These are phyloP conservation scores for Falcaria lacertinaria DNA, from an alignment of 2,888 invertebrate genomes.

Conservation along the genomic window DNA sequence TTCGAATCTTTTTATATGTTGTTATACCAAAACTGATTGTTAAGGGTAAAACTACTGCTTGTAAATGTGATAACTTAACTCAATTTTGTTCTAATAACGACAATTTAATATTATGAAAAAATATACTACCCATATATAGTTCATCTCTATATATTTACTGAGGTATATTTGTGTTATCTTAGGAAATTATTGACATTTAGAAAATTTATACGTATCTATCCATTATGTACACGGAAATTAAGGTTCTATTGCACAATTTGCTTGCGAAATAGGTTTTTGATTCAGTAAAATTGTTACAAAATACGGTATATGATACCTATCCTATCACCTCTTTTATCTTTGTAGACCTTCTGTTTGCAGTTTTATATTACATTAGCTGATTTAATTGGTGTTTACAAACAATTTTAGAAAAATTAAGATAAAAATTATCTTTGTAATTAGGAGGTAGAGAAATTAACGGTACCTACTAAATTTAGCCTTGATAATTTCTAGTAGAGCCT, in stretches of 20 bases:
- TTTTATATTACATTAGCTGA: background rate
- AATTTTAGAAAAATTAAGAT: conserved; percentile 1
- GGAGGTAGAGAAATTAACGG: conserved; percentile 42
- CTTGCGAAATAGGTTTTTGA: background rate
- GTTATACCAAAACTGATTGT: conserved; percentile 53
- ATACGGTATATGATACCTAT: background rate
- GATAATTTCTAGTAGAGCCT: conserved; percentile 48
- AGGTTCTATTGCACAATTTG: background rate
- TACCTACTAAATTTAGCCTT: conserved; percentile 69
- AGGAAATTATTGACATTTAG: background rate
- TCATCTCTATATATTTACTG: too few relatives aligned
- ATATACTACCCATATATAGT: too few relatives aligned
- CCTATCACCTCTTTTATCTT: background rate
- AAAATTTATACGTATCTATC: background rate
- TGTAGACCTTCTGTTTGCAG: background rate
- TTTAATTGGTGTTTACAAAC: background rate
- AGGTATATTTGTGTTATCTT: background rate
- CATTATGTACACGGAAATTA: background rate
- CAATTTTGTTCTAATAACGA: background rate
- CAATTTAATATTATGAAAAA: background rate
- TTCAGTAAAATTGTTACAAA: background rate
- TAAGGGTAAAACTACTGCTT: conserved; percentile 43
- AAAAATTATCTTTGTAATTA: conserved; percentile 28
- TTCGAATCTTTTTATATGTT: conserved; percentile 62
- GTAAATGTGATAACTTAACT: conserved; percentile 48